A percentile compares a stretch with the other conserved stretches of the same genome.
phyloP scores from a whole-genome alignment of 1,140 invertebrate species.

The Bombus huntii region DNA sequence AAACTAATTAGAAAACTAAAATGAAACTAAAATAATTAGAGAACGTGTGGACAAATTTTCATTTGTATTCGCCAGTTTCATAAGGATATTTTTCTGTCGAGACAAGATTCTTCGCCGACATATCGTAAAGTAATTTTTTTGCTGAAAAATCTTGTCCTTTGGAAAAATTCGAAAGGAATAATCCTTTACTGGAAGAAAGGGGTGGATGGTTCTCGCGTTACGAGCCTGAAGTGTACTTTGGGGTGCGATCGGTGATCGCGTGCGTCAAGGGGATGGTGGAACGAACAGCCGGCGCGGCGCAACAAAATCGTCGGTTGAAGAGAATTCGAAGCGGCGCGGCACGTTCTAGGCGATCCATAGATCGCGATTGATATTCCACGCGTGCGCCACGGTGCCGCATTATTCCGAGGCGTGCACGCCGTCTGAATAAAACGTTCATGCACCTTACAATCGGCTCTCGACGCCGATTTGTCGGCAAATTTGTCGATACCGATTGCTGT shows the following conservation, averaged over 20 bases:
- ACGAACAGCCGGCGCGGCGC: not conserved
- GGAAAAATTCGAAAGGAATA: too few species aligned
- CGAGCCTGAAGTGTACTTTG: not conserved
- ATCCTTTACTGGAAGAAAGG: not conserved
- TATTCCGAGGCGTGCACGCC: conserved; percentile 44
- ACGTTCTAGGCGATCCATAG: conserved; percentile 43
- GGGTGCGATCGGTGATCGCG: not conserved
- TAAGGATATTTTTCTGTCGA: too few species aligned
- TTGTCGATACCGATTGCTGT: conserved; percentile 53
- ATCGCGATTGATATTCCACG: conserved; percentile 48
- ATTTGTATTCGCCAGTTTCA: too few species aligned
- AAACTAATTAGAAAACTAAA: too few species aligned
- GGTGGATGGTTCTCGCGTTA: not conserved
- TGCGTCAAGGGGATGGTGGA: not conserved
- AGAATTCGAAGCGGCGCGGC: conserved; percentile 12
- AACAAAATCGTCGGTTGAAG: not conserved
- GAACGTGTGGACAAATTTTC: too few species aligned
- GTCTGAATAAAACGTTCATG: conserved; percentile 32
- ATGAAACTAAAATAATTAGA: too few species aligned
- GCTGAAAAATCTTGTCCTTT: too few species aligned
- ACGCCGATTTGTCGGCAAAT: conserved; percentile 61
- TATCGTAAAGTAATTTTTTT: too few species aligned
- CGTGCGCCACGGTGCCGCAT: conserved; percentile 33
- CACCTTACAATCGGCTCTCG: conserved; percentile 17
- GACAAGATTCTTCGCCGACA: too few species aligned